Evolutionary conservation across 2,888 invertebrate species (phyloP).

Genomic region (Megalurothrips usitatus): DNA sequence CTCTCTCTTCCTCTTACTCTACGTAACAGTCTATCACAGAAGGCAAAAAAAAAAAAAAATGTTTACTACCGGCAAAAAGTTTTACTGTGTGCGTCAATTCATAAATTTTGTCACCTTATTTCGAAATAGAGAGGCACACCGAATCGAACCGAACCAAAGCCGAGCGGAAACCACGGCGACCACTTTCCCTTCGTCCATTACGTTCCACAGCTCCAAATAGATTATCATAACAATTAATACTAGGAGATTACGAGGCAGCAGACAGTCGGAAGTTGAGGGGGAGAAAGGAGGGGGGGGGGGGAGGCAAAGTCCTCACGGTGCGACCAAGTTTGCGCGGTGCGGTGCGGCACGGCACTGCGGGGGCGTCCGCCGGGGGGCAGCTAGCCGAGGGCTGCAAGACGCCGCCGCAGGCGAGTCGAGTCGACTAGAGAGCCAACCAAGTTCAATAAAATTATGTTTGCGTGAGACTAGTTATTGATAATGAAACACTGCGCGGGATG

Average conservation of each 20-base stretch:
- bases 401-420: neutral
- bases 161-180: too few relatives aligned
- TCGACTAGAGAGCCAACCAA: conserved; percentile 1
- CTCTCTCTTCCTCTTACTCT: too few relatives aligned
- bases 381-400: neutral
- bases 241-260: neutral
- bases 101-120: too few relatives aligned
- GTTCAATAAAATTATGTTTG: conserved; percentile 25
- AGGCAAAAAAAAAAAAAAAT: too few relatives aligned
- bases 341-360: neutral
- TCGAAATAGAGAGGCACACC: too few relatives aligned
- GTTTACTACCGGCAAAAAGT: too few relatives aligned
- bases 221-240: neutral
- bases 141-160: too few relatives aligned
- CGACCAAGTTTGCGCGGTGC: conserved; percentile 7
- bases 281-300: neutral
- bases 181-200: too few relatives aligned
- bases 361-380: neutral
- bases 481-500: conserved; percentile 20
- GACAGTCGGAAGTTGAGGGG: neutral
- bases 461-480: conserved; percentile 26
- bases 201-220: neutral
- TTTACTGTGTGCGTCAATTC: too few relatives aligned
- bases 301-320: neutral
- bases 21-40: too few relatives aligned